Conservation (phyloP, 2,113 vertebrate genomes). For the Xiphophorus maculatus region DNA sequence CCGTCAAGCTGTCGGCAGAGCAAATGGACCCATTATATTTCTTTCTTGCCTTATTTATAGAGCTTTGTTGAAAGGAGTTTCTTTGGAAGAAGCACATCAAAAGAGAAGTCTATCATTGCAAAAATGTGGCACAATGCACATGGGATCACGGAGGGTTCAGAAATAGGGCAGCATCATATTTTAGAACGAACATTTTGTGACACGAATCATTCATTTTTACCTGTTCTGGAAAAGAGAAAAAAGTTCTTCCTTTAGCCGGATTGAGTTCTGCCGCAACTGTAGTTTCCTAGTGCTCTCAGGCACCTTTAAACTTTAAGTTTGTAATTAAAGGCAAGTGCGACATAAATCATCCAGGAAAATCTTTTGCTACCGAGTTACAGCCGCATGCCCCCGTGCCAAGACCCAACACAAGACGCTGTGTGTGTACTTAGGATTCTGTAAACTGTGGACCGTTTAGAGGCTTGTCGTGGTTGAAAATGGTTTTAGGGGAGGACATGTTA, state of each 20-base stretch:
- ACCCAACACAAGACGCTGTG: conserved; percentile 52
- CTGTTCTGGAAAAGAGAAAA: conserved; percentile 2
- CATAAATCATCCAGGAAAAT: conserved; percentile 60
- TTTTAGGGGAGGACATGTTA: conserved; percentile 76
- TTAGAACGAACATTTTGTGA: conserved; percentile 44
- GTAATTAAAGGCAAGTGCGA: conserved; percentile 54
- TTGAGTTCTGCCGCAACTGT: conserved; percentile 21
- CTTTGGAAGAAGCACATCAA: conserved; percentile 49
- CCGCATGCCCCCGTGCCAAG: conserved; percentile 42
- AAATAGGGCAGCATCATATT: conserved; percentile 63
- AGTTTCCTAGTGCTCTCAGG: background rate
- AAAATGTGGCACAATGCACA: conserved; percentile 33
- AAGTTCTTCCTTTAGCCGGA: conserved; percentile 22
- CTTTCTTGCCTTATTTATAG: conserved; percentile 40
- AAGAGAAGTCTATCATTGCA: conserved; percentile 35
- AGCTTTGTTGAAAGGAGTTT: conserved; percentile 35
- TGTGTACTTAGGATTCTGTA: conserved; percentile 71
- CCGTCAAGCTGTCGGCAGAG: conserved; percentile 30
- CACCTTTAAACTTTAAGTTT: conserved; percentile 34
- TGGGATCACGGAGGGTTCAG: conserved; percentile 52
- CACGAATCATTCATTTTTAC: conserved; percentile 52
- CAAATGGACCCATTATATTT: conserved; percentile 35
- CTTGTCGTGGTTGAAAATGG: conserved; percentile 67
- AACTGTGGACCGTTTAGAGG: conserved; percentile 65
- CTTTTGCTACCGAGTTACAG: conserved; percentile 60